Percentiles rank a stretch among this genome's conserved stretches.
Evolutionary conservation across 2,113 vertebrate genomes (phyloP).

Genomic region (Chelonoidis abingdonii): DNA sequence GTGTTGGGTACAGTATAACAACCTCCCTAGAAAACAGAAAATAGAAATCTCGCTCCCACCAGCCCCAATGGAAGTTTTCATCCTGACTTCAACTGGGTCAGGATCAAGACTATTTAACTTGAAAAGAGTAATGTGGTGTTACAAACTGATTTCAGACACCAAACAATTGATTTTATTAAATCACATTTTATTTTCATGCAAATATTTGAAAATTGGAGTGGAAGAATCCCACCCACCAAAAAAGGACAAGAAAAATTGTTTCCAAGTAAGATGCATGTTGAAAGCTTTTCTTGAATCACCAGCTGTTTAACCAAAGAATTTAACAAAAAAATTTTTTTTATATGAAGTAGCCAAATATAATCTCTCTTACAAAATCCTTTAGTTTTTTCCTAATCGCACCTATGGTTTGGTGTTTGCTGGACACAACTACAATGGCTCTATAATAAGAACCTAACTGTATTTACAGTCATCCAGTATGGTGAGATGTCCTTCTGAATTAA

Average conservation of each 20-base stretch:
- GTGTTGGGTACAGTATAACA: background rate
- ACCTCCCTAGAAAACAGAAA: background rate
- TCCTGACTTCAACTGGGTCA: background rate
- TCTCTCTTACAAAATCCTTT: background rate
- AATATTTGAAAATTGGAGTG: background rate
- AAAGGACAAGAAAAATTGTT: fast-evolving
- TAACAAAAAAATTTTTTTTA: background rate
- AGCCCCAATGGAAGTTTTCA: too few species aligned
- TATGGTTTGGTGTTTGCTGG: background rate
- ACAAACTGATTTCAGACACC: background rate
- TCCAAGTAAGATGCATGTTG: background rate
- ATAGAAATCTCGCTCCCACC: background rate
- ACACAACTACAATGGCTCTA: background rate
- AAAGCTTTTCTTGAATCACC: background rate
- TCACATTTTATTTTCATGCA: background rate
- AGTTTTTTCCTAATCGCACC: background rate
- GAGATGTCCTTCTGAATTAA: background rate
- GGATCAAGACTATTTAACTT: background rate
- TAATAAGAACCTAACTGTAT: background rate
- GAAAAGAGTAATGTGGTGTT: background rate
- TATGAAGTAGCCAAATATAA: background rate
- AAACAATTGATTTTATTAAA: background rate
- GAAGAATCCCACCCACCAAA: background rate
- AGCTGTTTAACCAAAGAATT: background rate
- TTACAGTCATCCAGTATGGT: background rate